A percentile compares a stretch with the other conserved stretches of the same genome.
phyloP scores from a whole-genome alignment of 2,113 vertebrate genomes.

The Anser cygnoides region DNA sequence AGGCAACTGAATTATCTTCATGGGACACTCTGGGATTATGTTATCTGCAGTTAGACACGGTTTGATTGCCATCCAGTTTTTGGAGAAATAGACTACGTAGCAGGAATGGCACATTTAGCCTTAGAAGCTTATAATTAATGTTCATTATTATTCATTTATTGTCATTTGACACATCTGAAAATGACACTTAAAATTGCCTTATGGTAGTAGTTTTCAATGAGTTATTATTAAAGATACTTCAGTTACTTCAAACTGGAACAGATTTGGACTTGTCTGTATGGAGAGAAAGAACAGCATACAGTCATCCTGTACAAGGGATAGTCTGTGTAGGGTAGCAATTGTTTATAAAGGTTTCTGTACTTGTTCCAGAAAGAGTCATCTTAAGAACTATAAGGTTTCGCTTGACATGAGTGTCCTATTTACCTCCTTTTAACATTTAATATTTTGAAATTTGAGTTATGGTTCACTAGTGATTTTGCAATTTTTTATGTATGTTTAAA shows the following conservation, averaged over 20 bases:
- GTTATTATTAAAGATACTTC: not conserved
- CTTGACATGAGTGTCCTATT: not conserved
- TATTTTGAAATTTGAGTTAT: not conserved
- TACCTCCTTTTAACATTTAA: not conserved
- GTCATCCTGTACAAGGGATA: not conserved
- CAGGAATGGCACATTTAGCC: not conserved
- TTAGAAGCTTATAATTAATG: not conserved
- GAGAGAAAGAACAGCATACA: not conserved
- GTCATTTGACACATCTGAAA: not conserved
- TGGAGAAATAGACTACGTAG: not conserved
- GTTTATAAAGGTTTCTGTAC: not conserved
- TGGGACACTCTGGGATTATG: not conserved
- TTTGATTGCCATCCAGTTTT: not conserved
- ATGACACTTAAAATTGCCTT: not conserved
- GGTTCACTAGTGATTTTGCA: not conserved
- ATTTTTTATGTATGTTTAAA: not conserved
- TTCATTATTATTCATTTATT: not conserved
- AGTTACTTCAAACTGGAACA: not conserved
- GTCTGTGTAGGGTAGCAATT: not conserved
- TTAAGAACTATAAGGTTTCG: not conserved
- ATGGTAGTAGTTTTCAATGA: not conserved
- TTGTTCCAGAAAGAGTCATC: not conserved
- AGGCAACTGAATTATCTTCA: not conserved
- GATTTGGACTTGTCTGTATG: not conserved
- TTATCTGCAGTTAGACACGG: not conserved